Evolutionary conservation across 2,888 invertebrate species (phyloP).

Genomic region (Morpho achilles): DNA sequence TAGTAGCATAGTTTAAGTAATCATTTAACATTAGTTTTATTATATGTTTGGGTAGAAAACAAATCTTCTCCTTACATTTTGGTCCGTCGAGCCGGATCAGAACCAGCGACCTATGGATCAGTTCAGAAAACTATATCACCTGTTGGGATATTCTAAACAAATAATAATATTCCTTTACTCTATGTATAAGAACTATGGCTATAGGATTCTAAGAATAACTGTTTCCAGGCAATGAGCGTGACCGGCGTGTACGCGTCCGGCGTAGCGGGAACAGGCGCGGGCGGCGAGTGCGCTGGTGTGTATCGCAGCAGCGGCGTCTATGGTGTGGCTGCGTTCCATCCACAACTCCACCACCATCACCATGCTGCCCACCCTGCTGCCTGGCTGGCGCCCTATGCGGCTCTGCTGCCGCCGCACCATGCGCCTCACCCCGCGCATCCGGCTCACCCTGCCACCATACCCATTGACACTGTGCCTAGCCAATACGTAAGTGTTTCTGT

Average conservation of each 20-base stretch:
- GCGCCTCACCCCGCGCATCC: constrained; percentile 58
- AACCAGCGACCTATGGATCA: too few relatives aligned
- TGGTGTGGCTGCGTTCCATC: constrained; percentile 70
- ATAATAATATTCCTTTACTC: too few relatives aligned
- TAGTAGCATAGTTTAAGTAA: too few relatives aligned
- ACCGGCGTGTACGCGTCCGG: constrained; percentile 66
- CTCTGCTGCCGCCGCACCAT: constrained; percentile 60
- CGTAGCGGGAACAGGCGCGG: constrained; percentile 55
- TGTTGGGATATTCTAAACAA: too few relatives aligned
- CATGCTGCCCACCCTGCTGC: constrained; percentile 64
- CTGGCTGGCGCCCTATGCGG: constrained; percentile 71
- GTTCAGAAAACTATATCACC: too few relatives aligned
- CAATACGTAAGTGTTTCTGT: constrained; percentile 62
- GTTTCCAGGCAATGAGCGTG: constrained; percentile 65
- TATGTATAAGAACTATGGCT: too few relatives aligned
- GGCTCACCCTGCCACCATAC: constrained; percentile 64
- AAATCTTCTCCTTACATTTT: too few relatives aligned
- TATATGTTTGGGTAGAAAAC: too few relatives aligned
- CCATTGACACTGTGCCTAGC: constrained; percentile 72
- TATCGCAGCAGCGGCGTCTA: constrained; percentile 69
- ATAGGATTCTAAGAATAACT: background rate
- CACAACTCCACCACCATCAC: constrained; percentile 67
- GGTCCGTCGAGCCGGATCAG: too few relatives aligned
- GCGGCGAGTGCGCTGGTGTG: constrained; percentile 62
- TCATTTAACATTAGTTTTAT: too few relatives aligned